These are phyloP conservation scores for Peromyscus melanophrys DNA, from an alignment of 2,797 vertebrate genomes.

Conservation along the genomic window DNA sequence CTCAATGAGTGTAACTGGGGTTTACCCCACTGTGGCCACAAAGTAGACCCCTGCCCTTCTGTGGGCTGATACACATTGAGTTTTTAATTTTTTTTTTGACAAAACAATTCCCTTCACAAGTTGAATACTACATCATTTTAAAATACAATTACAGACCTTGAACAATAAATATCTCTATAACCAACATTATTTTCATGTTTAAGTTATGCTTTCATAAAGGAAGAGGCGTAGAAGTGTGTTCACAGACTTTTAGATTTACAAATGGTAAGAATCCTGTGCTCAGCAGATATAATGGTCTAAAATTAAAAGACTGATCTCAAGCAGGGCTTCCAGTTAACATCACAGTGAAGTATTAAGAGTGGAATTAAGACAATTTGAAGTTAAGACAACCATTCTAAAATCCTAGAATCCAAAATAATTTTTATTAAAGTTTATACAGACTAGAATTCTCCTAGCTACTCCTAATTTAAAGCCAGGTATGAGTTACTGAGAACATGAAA, in stretches of 20 bases:
- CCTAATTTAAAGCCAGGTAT: neutral
- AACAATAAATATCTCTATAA: conserved; percentile 71
- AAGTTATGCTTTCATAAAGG: conserved; percentile 59
- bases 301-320: conserved; percentile 62
- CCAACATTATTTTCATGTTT: conserved; percentile 60
- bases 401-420: neutral
- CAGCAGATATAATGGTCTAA: conserved; percentile 5
- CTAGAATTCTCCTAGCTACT: neutral
- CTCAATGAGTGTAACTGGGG: neutral
- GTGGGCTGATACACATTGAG: conserved; percentile 12
- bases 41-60: neutral
- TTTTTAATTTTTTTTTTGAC: conserved; percentile 52
- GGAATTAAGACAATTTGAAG: conserved; percentile 26
- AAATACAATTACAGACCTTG: conserved; percentile 78
- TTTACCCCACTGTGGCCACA: neutral
- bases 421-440: neutral
- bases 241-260: conserved; percentile 66
- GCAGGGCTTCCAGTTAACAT: conserved; percentile 69
- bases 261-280: conserved; percentile 14
- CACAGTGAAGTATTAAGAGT: conserved; percentile 67
- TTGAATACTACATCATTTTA: conserved; percentile 62
- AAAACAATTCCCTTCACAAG: conserved; percentile 78
- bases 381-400: conserved; percentile 36
- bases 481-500: neutral
- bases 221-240: conserved; percentile 46